Evolutionary conservation across 2,888 invertebrate species (phyloP), one percentile per base, ranked within the genome.

Genomic region (Cepaea hortensis): DNA sequence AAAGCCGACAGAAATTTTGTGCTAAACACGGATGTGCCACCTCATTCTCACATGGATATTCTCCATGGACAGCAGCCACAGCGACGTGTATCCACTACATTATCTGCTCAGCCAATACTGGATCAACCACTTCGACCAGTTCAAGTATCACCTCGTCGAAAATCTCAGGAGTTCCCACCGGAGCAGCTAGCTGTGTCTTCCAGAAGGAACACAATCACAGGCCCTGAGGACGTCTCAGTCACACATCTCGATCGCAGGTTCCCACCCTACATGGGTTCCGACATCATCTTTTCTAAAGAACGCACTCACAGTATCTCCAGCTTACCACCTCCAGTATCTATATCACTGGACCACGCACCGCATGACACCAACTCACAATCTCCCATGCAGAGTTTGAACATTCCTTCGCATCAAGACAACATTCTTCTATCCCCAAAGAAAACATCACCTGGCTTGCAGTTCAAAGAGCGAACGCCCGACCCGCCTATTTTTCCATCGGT

Each of bases 401-500:
- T 87, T n/a, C 84, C 87, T 11, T 61, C 84, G 1, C 87, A 87
- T 79, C 87, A 87, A 62, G 87, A 87, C 48, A 84, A 75, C 68
- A 72, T 77, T 23, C 76, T 87, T 13, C 62, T 84, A 5, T 73
- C 84, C 1, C 81, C 87, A n/a, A 87, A 80, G 65, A 77, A 84
- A 79, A 46, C 61, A 1, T 84, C 87, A 11, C 84, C 87, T n/a
- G 77, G 61, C 46, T 55, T 77, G 23, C 77, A 85, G 35, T 76
- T 82, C 70, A 86, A 86, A 76, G 86, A 86, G 5, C 62, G 70
- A n/a, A 23, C 83, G 1, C 62, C 87, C 23, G 87, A 87, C 6
- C 73, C 79, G 48, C 48, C 61, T 7, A 23, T 83, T 11, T 87
- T 87, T 50, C 48, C 50, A 62, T 48, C 82, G n/a, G 72, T 75